Conservation (phyloP, 2,888 invertebrate species). For the Bellardia bayeri region DNA sequence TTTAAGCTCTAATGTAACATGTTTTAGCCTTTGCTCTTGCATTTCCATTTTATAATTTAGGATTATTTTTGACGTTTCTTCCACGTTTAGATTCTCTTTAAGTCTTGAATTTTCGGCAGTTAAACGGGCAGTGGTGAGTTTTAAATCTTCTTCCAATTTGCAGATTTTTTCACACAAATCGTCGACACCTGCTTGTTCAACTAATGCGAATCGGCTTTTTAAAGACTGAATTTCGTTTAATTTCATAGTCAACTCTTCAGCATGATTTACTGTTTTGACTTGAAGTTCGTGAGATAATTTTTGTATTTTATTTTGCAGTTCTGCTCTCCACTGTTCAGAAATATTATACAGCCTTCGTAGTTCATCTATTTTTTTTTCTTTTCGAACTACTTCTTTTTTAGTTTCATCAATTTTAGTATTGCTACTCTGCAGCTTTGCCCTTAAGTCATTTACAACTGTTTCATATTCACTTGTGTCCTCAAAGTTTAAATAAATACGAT, state of each 20-base stretch:
- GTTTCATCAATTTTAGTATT: background rate
- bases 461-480: slow-evolving; percentile 7
- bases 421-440: background rate
- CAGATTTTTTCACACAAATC: background rate
- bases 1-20: background rate
- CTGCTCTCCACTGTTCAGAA: slow-evolving; percentile 55
- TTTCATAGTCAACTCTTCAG: background rate
- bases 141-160: background rate
- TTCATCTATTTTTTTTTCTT: slow-evolving; percentile 13
- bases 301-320: slow-evolving; percentile 24
- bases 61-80: slow-evolving; percentile 1
- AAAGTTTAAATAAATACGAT: slow-evolving; percentile 31
- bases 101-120: slow-evolving; percentile 11
- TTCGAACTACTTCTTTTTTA: background rate
- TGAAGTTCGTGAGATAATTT: background rate
- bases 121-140: background rate
- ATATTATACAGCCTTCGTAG: slow-evolving; percentile 37
- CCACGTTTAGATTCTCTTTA: background rate
- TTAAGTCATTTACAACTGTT: slow-evolving; percentile 8
- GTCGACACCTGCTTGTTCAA: background rate
- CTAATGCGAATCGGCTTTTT: background rate
- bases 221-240: background rate
- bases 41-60: slow-evolving; percentile 41
- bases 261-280: no score
- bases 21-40: slow-evolving; percentile 26